Base-by-base conservation (phyloP, 2,888 invertebrate genomes). In the Cacoxenus indagator region DNA sequence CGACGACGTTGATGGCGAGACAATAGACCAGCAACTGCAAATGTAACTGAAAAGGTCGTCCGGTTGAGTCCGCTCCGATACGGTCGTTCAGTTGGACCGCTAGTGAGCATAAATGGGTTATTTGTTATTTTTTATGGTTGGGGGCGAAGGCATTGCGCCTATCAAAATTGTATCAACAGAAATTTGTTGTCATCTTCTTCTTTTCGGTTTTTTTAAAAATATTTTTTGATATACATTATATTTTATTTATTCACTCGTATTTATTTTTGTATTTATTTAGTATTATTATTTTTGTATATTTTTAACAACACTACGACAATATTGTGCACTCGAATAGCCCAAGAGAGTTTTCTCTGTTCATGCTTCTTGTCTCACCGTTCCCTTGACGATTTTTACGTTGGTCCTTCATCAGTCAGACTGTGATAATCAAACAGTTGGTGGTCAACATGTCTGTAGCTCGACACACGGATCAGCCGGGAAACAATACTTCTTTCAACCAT, bases 21-120 rank as follows among this genome's bases (percentile, higher is more conserved):
- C 74, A 74, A 73, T 70, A 73, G 73, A 71, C 46, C 37, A 45
- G 43, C 51, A 26, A 45, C 22, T 43, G 64, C 43, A 11, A 45
- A 59, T 43, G 8, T 19, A 27, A 11, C 45, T 22, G 43, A 22
- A 19, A 24, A n/a, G 45, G 37, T 37, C 14, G 9, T 37, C 14
- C 37, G 5, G n/a, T n/a, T 37, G 37, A 11, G 37, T 8, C 5
- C 37, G 37, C 4, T 37, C 31, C 5, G 9, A 11, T 37, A 11
- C 4, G 8, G 1, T 1, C 4, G 8, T 37, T 37, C 14, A 11
- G 8, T 1, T 37, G 1, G 1, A 0, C 26, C 26, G 14, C 24
- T 11, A 2, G 27, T n/a, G n/a, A n/a, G n/a, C n/a, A n/a, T n/a
- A n/a, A n/a, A n/a, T n/a, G n/a, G n/a, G n/a, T n/a, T n/a, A n/a